Conservation (phyloP, 1,140 invertebrate genomes). For the Mactra quadrangularis region DNA sequence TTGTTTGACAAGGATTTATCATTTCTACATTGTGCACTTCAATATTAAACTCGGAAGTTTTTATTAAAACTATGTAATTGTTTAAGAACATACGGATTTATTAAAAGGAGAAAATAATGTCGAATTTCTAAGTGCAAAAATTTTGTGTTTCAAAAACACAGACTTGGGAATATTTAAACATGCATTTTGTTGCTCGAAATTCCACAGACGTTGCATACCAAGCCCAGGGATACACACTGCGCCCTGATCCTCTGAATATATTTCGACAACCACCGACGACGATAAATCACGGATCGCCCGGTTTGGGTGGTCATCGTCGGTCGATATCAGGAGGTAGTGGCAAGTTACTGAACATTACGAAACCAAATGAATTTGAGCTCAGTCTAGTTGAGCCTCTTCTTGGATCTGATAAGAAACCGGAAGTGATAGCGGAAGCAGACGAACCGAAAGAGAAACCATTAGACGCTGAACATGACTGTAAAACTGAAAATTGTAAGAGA, state of each 20-base stretch:
- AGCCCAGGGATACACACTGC: constrained; percentile 36
- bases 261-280: constrained; percentile 38
- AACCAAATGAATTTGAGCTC: constrained; percentile 23
- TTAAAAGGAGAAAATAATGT: no score
- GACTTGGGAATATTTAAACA: no score
- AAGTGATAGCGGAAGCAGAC: not conserved
- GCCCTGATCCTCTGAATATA: constrained; percentile 33
- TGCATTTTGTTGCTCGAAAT: constrained; percentile 60
- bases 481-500: constrained; percentile 89
- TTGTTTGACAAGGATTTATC: no score
- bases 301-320: not conserved
- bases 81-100: no score
- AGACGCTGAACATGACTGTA: constrained; percentile 91
- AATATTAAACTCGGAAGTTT: no score
- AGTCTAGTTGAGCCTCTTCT: constrained; percentile 12
- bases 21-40: no score
- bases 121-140: no score
- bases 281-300: not conserved
- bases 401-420: not conserved
- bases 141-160: no score
- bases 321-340: constrained; percentile 25
- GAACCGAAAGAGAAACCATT: not conserved
- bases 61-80: no score
- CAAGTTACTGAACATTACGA: not conserved
- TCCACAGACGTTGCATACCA: constrained; percentile 44